Evolutionary conservation across 2,113 vertebrate genomes (phyloP), one percentile per base, ranked within the genome.

Genomic region (Peucedramus taeniatus): DNA sequence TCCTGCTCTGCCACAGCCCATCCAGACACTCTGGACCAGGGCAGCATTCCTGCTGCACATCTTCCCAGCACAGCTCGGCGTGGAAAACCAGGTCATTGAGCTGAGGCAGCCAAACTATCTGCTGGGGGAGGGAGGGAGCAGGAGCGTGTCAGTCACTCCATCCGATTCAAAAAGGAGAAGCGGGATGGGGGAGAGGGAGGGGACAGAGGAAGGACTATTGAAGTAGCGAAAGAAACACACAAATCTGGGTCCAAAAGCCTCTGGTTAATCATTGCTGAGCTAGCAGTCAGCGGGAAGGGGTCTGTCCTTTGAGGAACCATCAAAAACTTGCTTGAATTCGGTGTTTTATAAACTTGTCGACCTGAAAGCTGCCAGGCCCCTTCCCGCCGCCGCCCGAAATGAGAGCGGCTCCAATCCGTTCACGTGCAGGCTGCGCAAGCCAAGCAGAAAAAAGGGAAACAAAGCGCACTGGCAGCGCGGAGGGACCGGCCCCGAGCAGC

Each of bases 401-500:
- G 70, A 79, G 91, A 92, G 44, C 2, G 14, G 22, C 90, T 56
- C 33, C 92, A 88, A 57, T 2, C 56, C 18, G 7, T 69, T 88
- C 92, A 33, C 42, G 47, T 31, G 71, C 85, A 21, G 88, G 54
- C 95, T 6, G 85, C 7, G 40, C 88, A 92, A 97, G 71, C 88
- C 92, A 93, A 92, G 94, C 94, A 72, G 95, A 94, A 95, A 37
- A 54, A 89, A 61, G 88, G 90, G 88, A 61, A 94, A 94, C 92
- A 95, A 97, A 95, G 92, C 11, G 1, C 4, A 44, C 51, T 33
- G 84, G 87, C 65, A 82, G 87, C 7, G 33, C 39, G 7, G 76
- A 26, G 92, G 53, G 81, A 93, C 5, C 81, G 10, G 79, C 49
- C 75, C 40, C 27, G 3, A 1, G 31, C 76, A 81, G 84, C 85